A percentile compares a stretch with the other conserved stretches of the same genome.
Conservation (phyloP, 2,888 invertebrate genomes). For the Drosophila austrosaltans region DNA sequence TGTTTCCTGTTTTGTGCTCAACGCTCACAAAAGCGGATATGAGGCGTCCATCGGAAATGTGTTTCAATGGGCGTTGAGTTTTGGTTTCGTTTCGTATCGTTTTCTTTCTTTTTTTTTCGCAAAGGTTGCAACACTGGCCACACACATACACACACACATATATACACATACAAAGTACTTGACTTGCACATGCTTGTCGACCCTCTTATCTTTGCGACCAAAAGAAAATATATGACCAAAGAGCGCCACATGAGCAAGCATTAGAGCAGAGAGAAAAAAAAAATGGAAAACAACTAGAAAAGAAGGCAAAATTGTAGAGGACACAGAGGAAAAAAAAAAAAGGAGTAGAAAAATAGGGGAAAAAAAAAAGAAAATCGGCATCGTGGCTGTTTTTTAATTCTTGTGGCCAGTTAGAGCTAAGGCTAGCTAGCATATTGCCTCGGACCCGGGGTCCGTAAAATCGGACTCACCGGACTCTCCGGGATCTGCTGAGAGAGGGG, state of each 20-base stretch:
- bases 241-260: constrained; percentile 60
- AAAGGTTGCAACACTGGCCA: constrained; percentile 69
- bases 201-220: constrained; percentile 71
- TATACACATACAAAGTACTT: constrained; percentile 17
- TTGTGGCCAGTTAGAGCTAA: constrained; percentile 9
- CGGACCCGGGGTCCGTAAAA: background rate
- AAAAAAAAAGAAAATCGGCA: constrained; percentile 27
- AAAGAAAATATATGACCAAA: constrained; percentile 70
- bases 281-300: constrained; percentile 26
- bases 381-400: constrained; percentile 42
- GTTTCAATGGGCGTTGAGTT: constrained; percentile 60
- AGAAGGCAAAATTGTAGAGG: constrained; percentile 29
- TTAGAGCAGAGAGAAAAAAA: constrained; percentile 54
- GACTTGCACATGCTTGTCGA: constrained; percentile 42
- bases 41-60: constrained; percentile 74
- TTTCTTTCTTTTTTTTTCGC: constrained; percentile 25
- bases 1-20: constrained; percentile 78
- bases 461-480: background rate
- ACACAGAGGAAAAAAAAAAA: constrained; percentile 11
- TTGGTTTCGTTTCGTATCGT: constrained; percentile 15
- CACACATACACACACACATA: constrained; percentile 24
- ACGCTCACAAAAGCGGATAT: constrained; percentile 76
- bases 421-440: constrained; percentile 45
- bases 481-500: too few relatives aligned
- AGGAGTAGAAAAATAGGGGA: constrained; percentile 6